Percentiles rank a stretch among this genome's conserved stretches.
phyloP scores from a whole-genome alignment of 2,797 vertebrate species.

The Propithecus perrieri region DNA sequence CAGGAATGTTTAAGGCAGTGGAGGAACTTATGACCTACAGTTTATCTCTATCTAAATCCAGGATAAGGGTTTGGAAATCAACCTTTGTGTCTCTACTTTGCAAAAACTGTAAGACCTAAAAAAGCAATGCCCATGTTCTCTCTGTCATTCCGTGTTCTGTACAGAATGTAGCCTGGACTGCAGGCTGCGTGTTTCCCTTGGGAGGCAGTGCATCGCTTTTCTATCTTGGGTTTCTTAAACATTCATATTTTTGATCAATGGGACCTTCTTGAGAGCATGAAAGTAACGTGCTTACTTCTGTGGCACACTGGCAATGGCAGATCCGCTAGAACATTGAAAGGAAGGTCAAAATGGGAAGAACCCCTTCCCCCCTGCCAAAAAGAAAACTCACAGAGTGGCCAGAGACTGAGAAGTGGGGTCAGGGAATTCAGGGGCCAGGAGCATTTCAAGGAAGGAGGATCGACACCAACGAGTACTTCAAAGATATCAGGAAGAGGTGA shows the following conservation, averaged over 20 bases:
- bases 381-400: background rate
- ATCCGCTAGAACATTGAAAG: background rate
- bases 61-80: background rate
- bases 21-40: background rate
- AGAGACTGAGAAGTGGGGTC: background rate
- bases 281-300: background rate
- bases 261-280: background rate
- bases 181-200: background rate
- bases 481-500: background rate
- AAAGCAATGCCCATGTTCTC: rapidly evolving
- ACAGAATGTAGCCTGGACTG: background rate
- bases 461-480: rapidly evolving
- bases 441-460: too few species aligned
- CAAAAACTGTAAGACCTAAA: rapidly evolving
- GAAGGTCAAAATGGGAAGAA: background rate
- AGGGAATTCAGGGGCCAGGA: background rate
- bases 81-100: background rate
- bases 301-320: too few species aligned
- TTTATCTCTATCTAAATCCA: background rate
- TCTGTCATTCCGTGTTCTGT: rapidly evolving
- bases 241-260: background rate
- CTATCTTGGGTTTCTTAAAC: background rate
- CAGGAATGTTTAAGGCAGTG: too few species aligned
- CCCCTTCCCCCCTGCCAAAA: rapidly evolving
- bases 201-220: background rate